Evolutionary conservation across 2,797 vertebrate genomes (phyloP).

Genomic region (Triplophysa bombifrons): DNA sequence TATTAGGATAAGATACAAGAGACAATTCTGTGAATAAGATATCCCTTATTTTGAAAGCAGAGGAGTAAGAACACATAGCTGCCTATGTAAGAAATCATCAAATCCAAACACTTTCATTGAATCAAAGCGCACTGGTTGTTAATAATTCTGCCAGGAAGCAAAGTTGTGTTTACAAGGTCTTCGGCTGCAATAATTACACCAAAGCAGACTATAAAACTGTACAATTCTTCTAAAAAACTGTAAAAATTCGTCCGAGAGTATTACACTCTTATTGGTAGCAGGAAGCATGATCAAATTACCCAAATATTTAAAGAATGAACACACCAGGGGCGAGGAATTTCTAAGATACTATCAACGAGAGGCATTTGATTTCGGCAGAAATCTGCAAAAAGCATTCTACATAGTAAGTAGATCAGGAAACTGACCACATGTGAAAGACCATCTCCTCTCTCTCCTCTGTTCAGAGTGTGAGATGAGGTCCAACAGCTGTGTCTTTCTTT

Average conservation of each 20-base stretch:
- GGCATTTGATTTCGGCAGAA: not conserved
- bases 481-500: constrained; percentile 48
- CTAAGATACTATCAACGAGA: not conserved
- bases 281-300: not conserved
- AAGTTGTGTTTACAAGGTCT: constrained; percentile 1
- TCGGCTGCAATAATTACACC: not conserved
- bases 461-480: constrained; percentile 30
- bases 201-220: not conserved
- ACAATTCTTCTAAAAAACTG: not conserved
- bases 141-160: constrained; percentile 17
- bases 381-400: not conserved
- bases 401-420: not conserved
- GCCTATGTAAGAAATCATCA: no score
- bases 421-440: constrained; percentile 36
- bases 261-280: not conserved
- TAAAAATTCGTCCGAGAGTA: not conserved
- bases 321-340: not conserved
- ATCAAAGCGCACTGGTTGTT: not conserved
- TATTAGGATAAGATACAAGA: not conserved
- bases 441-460: constrained; percentile 33
- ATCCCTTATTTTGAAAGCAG: not conserved
- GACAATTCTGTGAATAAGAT: not conserved
- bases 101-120: not conserved
- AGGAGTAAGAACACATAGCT: not conserved
- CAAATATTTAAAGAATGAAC: not conserved